These are phyloP conservation scores for Epizoanthus scotinus DNA, from an alignment of 92 coral and sea anemone species.

Conservation along the genomic window DNA sequence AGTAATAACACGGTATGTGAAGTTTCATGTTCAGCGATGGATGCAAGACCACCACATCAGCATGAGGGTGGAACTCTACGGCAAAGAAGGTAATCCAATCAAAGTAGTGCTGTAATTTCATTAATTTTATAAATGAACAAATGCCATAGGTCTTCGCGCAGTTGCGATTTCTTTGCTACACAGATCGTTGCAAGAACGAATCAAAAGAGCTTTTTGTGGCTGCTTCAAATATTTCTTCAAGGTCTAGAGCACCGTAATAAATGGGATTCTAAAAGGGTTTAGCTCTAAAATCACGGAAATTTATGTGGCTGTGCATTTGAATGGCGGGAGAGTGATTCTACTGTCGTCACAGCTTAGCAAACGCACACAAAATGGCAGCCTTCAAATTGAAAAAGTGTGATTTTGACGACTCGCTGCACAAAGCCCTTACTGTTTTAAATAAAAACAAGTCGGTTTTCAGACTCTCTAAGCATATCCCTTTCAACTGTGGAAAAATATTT, in stretches of 20 bases:
- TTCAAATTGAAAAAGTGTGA: too few relatives aligned
- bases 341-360: too few relatives aligned
- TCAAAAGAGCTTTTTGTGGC: background rate
- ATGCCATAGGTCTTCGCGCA: too few relatives aligned
- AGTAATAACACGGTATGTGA: slow-evolving; percentile 55
- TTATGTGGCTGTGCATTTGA: background rate
- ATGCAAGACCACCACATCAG: slow-evolving; percentile 25
- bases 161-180: too few relatives aligned
- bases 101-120: background rate
- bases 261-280: background rate
- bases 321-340: too few relatives aligned
- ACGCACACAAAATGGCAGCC: too few relatives aligned
- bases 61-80: slow-evolving; percentile 68
- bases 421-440: too few relatives aligned
- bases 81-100: slow-evolving; percentile 50
- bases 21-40: slow-evolving; percentile 45
- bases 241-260: background rate
- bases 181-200: background rate
- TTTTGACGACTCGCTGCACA: too few relatives aligned
- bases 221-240: background rate
- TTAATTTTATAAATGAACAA: too few relatives aligned
- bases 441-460: too few relatives aligned
- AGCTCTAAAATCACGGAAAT: background rate
- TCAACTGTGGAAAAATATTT: too few relatives aligned
- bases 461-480: too few relatives aligned